Conservation (phyloP, 2,797 vertebrate species). For the Sphenodon punctatus region DNA sequence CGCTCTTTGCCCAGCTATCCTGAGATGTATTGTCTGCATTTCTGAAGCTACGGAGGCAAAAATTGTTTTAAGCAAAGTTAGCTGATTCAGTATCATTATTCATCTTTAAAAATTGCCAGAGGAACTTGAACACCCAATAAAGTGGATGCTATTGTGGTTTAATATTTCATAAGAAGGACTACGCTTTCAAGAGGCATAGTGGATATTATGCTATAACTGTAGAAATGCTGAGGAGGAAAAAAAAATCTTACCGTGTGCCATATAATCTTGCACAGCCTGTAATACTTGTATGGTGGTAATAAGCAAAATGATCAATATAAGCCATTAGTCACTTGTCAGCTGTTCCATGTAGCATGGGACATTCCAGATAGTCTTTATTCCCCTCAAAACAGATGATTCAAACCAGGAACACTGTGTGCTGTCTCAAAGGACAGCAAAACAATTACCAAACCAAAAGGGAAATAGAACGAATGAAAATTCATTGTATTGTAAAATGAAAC, state of each 20-base stretch:
- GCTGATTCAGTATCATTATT: background rate
- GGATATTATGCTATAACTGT: background rate
- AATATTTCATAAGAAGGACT: background rate
- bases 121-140: background rate
- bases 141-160: rapidly evolving
- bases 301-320: background rate
- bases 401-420: background rate
- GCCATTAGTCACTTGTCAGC: slow-evolving; percentile 5
- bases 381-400: background rate
- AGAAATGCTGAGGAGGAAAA: background rate
- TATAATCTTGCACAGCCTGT: background rate
- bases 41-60: background rate
- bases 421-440: slow-evolving; percentile 4
- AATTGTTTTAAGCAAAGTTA: background rate
- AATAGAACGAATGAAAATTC: slow-evolving; percentile 33
- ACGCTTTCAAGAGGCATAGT: background rate
- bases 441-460: slow-evolving; percentile 17
- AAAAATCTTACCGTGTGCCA: background rate
- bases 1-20: background rate
- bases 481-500: slow-evolving; percentile 2
- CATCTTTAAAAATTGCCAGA: background rate
- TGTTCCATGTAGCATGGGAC: background rate
- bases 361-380: background rate
- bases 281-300: background rate
- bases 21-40: background rate